A percentile compares a stretch with the other conserved stretches of the same genome.
These are phyloP conservation scores for Dendrocincla fuliginosa DNA, from an alignment of 2,797 vertebrate species.

Conservation along the genomic window DNA sequence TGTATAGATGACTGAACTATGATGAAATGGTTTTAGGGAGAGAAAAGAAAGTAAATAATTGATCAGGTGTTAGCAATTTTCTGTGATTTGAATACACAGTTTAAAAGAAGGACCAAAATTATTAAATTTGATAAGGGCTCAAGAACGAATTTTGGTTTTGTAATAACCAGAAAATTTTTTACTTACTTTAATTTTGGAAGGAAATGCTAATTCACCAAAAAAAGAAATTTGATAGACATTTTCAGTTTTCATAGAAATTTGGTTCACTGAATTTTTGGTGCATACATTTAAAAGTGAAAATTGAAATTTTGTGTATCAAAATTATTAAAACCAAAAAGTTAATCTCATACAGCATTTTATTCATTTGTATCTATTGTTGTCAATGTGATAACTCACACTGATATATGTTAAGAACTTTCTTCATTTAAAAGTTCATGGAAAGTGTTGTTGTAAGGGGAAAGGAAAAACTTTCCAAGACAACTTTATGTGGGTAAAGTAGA, in stretches of 20 bases:
- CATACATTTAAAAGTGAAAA: neutral
- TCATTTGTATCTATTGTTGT: rapidly evolving
- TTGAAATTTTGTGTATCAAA: neutral
- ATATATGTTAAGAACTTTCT: neutral
- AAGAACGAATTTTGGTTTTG: neutral
- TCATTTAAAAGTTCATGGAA: neutral
- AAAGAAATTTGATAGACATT: neutral
- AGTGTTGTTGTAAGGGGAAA: neutral
- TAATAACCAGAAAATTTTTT: neutral
- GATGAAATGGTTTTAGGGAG: neutral
- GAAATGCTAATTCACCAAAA: neutral
- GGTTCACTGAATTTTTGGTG: neutral
- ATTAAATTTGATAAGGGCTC: neutral
- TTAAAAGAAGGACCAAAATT: neutral
- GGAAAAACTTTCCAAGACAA: too few relatives aligned
- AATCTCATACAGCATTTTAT: neutral
- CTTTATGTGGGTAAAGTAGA: too few relatives aligned
- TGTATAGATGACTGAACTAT: neutral
- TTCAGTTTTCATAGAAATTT: neutral
- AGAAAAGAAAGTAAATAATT: neutral
- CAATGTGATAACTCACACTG: neutral
- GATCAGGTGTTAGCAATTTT: neutral
- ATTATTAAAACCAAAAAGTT: neutral
- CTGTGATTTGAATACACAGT: neutral
- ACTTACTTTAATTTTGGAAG: neutral